phyloP scores from a whole-genome alignment of 1,140 invertebrate genomes.

The Eumeta japonica region DNA sequence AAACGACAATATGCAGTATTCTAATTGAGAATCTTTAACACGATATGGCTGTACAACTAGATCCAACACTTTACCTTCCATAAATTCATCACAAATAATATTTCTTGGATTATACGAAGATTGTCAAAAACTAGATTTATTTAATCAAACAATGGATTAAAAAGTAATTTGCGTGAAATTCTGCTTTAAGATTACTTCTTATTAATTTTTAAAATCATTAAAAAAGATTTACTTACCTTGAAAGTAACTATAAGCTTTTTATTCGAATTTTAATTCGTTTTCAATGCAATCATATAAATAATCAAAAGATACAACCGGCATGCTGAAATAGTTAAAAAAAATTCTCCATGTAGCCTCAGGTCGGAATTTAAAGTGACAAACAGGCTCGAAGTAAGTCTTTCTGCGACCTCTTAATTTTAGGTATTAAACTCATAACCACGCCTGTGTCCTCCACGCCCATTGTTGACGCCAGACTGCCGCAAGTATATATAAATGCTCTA shows the following conservation, averaged over 20 bases:
- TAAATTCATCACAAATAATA: no score
- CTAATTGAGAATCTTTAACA: constrained; percentile 1
- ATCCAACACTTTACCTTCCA: constrained; percentile 2
- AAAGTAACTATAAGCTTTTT: constrained; percentile 1
- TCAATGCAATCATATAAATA: no score
- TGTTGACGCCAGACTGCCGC: constrained; percentile 2
- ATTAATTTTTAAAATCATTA: background rate
- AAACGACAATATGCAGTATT: no score
- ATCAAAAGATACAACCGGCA: no score
- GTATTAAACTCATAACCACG: constrained; percentile 1
- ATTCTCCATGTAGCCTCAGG: constrained; percentile 2
- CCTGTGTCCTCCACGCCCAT: no score
- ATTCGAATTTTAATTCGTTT: background rate
- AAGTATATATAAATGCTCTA: background rate
- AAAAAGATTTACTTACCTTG: constrained; percentile 1
- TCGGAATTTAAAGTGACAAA: constrained; percentile 3
- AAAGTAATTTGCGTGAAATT: background rate
- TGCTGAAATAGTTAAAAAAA: constrained; percentile 3
- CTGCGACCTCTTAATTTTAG: background rate
- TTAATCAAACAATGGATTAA: background rate
- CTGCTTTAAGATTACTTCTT: background rate
- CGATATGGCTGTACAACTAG: constrained; percentile 3
- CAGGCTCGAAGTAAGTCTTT: constrained; percentile 3
- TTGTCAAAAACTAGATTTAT: constrained; percentile 3
- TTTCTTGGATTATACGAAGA: no score